Evolutionary conservation across 1,140 invertebrate genomes (phyloP).

Genomic region (Macrobrachium nipponense): DNA sequence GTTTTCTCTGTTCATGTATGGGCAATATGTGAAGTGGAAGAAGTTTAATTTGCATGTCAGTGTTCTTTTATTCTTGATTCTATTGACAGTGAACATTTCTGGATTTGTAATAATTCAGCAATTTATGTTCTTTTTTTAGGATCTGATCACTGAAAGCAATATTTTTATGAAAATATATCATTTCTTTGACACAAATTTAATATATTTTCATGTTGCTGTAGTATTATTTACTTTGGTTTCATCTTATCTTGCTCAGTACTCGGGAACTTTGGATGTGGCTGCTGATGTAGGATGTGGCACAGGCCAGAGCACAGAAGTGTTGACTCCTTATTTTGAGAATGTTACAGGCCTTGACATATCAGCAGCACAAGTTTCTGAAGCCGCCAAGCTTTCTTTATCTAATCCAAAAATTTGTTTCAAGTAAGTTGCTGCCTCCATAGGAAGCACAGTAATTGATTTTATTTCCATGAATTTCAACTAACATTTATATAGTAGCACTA

Average conservation of each 20-base stretch:
- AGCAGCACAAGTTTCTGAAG: conserved; percentile 67
- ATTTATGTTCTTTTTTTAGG: no score
- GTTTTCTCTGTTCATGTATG: no score
- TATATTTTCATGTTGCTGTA: not conserved
- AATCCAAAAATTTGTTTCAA: conserved; percentile 47
- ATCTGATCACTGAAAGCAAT: not conserved
- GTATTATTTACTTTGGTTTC: not conserved
- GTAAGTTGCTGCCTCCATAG: not conserved
- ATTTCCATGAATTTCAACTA: no score
- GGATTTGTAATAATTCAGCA: no score
- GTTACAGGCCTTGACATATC: conserved; percentile 70
- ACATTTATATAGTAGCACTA: no score
- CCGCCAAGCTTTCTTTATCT: conserved; percentile 64
- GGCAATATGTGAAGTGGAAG: no score
- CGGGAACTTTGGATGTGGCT: conserved; percentile 64
- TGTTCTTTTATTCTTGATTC: no score
- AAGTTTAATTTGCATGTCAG: no score
- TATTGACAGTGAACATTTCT: no score
- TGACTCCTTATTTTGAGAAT: conserved; percentile 68
- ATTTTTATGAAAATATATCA: not conserved
- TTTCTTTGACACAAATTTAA: no score
- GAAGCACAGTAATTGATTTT: not conserved
- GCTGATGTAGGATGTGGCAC: conserved; percentile 71
- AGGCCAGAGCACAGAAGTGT: conserved; percentile 70
- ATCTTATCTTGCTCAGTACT: conserved; percentile 14